phyloP scores from a whole-genome alignment of 2,113 vertebrate species.

The Morone chrysops region DNA sequence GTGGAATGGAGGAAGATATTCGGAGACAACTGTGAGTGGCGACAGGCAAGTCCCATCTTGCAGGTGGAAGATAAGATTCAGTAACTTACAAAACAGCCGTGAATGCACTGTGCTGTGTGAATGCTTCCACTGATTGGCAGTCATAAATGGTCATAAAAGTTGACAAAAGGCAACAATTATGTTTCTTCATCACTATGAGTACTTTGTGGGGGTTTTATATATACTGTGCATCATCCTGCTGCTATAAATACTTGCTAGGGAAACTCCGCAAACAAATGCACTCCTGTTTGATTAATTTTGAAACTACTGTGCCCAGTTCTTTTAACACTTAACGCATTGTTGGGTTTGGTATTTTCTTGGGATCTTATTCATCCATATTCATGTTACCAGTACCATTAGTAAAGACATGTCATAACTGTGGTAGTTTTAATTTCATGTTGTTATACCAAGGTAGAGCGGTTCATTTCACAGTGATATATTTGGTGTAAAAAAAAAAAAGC shows the following conservation, averaged over 20 bases:
- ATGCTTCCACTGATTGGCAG: constrained; percentile 40
- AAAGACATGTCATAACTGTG: background rate
- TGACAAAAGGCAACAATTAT: background rate
- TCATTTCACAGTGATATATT: constrained; percentile 20
- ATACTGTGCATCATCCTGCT: too few species aligned
- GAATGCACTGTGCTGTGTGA: constrained; percentile 7
- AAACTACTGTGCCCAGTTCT: background rate
- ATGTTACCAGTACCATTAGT: background rate
- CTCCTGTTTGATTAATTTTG: too few species aligned
- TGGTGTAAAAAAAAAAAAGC: constrained; percentile 16
- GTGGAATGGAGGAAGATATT: constrained; percentile 40
- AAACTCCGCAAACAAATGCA: too few species aligned
- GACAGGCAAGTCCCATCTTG: constrained; percentile 10
- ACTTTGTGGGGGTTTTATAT: too few species aligned
- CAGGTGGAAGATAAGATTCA: constrained; percentile 61
- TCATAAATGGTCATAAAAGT: constrained; percentile 52
- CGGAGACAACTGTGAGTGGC: constrained; percentile 39
- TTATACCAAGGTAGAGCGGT: background rate
- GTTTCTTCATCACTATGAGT: background rate
- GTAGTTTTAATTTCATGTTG: background rate
- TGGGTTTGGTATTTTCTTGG: background rate
- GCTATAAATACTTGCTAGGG: too few species aligned
- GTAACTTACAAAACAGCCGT: constrained; percentile 11
- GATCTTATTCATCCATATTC: background rate
- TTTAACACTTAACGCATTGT: background rate